Conservation (phyloP, 2,888 invertebrate genomes). For the Drosophila mulleri region DNA sequence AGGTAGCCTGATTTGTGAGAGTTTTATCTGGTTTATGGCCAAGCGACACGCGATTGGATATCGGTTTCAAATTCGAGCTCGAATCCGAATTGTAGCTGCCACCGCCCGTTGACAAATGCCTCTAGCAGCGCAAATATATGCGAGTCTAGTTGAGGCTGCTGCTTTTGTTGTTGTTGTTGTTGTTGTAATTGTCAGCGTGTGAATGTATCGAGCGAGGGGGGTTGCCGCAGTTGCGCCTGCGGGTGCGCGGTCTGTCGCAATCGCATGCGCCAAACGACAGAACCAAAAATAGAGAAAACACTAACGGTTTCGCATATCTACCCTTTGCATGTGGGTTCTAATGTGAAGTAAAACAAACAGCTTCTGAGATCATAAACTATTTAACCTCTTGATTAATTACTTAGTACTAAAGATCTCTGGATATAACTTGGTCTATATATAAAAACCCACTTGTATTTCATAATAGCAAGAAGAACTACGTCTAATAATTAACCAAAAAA, state of each 20-base stretch:
- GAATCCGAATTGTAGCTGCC: slow-evolving; percentile 35
- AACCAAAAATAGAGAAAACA: neutral
- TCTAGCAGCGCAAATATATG: slow-evolving; percentile 45
- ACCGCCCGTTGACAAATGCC: slow-evolving; percentile 45
- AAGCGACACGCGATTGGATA: slow-evolving; percentile 69
- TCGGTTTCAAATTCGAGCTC: slow-evolving; percentile 52
- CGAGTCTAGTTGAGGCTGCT: slow-evolving; percentile 20
- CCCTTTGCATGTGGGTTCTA: neutral
- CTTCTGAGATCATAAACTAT: no score
- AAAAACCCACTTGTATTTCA: neutral
- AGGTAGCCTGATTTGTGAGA: slow-evolving; percentile 58
- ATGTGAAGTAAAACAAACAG: no score
- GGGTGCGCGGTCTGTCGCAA: slow-evolving; percentile 34
- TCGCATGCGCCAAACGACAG: slow-evolving; percentile 20
- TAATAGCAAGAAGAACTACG: neutral
- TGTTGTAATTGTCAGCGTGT: slow-evolving; percentile 59
- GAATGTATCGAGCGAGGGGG: slow-evolving; percentile 45
- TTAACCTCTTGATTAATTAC: no score
- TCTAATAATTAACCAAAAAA: neutral
- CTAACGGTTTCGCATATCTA: slow-evolving; percentile 8
- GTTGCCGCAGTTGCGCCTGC: slow-evolving; percentile 61
- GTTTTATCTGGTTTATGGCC: slow-evolving; percentile 69
- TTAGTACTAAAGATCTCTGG: neutral
- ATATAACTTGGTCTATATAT: neutral
- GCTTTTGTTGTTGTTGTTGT: slow-evolving; percentile 13